Conservation (phyloP, 1,140 invertebrate species). For the Brachionus rubens region DNA sequence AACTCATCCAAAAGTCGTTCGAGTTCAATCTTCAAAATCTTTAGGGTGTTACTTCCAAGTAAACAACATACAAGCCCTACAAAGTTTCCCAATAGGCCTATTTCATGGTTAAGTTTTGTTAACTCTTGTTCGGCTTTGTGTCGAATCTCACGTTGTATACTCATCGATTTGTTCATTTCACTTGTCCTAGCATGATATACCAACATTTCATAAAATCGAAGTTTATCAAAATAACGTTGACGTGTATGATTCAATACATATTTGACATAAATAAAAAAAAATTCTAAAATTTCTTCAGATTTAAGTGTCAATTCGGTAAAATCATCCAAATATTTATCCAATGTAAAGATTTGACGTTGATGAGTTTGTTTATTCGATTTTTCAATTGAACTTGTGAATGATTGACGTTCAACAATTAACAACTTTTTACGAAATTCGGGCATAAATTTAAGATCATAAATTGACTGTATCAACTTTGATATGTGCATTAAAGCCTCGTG, state of each 20-base stretch:
- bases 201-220: slow-evolving; percentile 39
- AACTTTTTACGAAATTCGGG: no score
- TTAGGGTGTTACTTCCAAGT: background rate
- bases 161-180: slow-evolving; percentile 23
- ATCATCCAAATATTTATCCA: slow-evolving; percentile 17
- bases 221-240: slow-evolving; percentile 1
- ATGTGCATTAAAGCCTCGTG: slow-evolving; percentile 11
- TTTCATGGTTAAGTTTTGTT: background rate
- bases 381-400: no score
- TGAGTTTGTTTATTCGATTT: no score
- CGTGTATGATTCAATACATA: slow-evolving; percentile 36
- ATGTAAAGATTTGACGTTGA: no score
- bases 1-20: background rate
- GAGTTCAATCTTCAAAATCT: background rate
- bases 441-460: slow-evolving; percentile 3
- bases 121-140: slow-evolving; percentile 11
- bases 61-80: background rate
- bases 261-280: slow-evolving; percentile 39
- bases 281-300: slow-evolving; percentile 23
- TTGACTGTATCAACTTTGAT: slow-evolving; percentile 8
- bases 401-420: no score
- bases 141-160: background rate
- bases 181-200: background rate
- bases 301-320: background rate
- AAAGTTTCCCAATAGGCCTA: slow-evolving; percentile 16